Base-by-base conservation (phyloP, 2,888 invertebrate genomes). In the Cataglyphis cursor region DNA sequence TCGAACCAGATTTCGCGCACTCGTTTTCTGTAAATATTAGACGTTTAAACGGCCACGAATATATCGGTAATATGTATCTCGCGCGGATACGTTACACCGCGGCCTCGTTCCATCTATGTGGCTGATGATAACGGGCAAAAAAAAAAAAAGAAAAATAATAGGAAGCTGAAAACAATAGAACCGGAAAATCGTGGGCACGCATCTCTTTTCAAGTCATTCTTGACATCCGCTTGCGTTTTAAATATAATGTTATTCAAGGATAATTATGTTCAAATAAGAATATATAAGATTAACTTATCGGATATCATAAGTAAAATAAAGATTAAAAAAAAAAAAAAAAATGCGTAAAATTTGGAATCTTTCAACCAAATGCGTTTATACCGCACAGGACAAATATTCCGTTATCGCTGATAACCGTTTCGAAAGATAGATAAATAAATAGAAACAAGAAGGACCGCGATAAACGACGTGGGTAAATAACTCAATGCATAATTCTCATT, bases 1-100 rank as follows among this genome's bases (percentile, higher is more conserved):
- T 89, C 91, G 91, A 88, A 87, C 90, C 83, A 87, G 85, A 85
- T 88, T 87, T 85, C 83, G 61, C 75, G 59, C 68, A 78, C 73
- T 57, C 15, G 48, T 70, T 76, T 83, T 64, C 82, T 48, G 84
- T 78, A 83, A 89, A 89, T 74, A 82, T 83, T 75, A 61, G 51
- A 38, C n/a, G 59, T 31, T 38, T n/a, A 3, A 59, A 73, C 76
- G 73, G 35, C 10, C 35, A 21, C n/a, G 44, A 75, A 81, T 75
- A 61, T 24, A 48, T 24, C 44, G 54, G 4, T 28, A 41, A 68
- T 41, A 48, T 15, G 44, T 21, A 48, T 59, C 62, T 72, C 41
- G n/a, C 35, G 24, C 35, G 44, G 10, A 54, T 3, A 51, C 68
- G 18, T 65, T 35, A n/a, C 21, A 51, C n/a, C n/a, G n/a, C n/a